phyloP scores from a whole-genome alignment of 2,797 vertebrate genomes.

The Clamator glandarius region DNA sequence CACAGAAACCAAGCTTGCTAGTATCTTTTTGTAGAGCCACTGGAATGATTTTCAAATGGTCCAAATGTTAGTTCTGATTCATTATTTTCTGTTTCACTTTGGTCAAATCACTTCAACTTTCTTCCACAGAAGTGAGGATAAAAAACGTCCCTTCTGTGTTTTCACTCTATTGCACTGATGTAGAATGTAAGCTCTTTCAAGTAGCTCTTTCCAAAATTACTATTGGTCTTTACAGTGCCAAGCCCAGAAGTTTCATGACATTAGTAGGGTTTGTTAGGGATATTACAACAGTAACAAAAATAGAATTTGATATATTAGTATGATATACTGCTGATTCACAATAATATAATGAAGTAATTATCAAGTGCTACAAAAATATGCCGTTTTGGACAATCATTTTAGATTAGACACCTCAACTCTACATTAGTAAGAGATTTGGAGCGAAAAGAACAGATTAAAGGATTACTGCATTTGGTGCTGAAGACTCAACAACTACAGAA shows the following conservation, averaged over 20 bases:
- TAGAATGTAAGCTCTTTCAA: not conserved
- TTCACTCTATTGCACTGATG: not conserved
- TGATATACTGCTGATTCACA: not conserved
- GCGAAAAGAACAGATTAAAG: not conserved
- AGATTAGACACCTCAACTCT: not conserved
- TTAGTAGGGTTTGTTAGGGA: not conserved
- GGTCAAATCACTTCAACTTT: not conserved
- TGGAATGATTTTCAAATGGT: not conserved
- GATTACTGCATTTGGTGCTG: not conserved
- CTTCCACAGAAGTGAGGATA: not conserved
- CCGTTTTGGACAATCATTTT: not conserved
- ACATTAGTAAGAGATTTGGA: not conserved
- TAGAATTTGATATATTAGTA: not conserved
- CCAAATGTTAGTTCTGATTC: not conserved
- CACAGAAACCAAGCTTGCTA: not conserved
- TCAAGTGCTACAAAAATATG: not conserved
- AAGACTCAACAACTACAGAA: not conserved
- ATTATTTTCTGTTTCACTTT: not conserved
- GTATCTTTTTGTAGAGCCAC: not conserved
- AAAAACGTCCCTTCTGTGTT: accelerated
- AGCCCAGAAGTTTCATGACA: not conserved
- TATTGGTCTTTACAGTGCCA: not conserved
- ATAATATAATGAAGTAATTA: conserved; percentile 10
- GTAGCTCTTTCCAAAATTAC: not conserved
- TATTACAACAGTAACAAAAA: not conserved